Evolutionary conservation across 2,888 invertebrate genomes (phyloP), one percentile per base, ranked within the genome.

Genomic region (Eupithecia insigniata): DNA sequence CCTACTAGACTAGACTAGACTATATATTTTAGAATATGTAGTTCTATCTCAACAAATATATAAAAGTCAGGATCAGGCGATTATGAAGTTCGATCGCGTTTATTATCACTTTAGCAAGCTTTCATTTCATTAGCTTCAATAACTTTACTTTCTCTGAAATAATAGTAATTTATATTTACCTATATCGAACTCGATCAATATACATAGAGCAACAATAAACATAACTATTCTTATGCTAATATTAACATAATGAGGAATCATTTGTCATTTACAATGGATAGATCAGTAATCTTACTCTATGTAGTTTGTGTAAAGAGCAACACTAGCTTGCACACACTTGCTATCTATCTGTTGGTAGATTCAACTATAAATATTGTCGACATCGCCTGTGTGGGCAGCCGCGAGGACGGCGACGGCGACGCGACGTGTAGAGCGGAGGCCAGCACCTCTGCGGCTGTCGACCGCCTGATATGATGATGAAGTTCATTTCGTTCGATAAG

Each of bases 161-260:
- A 8, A 43, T 1, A 22, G 46, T 46, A 22, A 46, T 46, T n/a
- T 43, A 1, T 43, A 46, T 26, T 58, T 58, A 58, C 16, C 28
- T 14, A 58, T 5, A 12, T 55, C 14, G 6, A 58, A 28, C 28
- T 58, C 16, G 14, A 58, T 58, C 2, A 28, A 58, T 26, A 26
- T 28, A 26, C 1, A 58, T 28, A 26, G 28, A 58, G 3, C 28
- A 28, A 28, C 58, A 58, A 28, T 28, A 58, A 26, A 16, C 28
- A 58, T 58, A 58, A 58, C 58, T 14, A 58, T 58, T 58, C 16
- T 58, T 58, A 58, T 16, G 7, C 14, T 58, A 58, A 28, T 58
- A 58, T 28, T 58, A 28, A 58, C 28, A 58, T 46, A 14, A 7
- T 28, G 1, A 28, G 16, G 26, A 58, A 28, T 55, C 2, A 55